Evolutionary conservation across 2,888 invertebrate genomes (phyloP), one percentile per base, ranked within the genome.

Genomic region (Cheilosia pagana): DNA sequence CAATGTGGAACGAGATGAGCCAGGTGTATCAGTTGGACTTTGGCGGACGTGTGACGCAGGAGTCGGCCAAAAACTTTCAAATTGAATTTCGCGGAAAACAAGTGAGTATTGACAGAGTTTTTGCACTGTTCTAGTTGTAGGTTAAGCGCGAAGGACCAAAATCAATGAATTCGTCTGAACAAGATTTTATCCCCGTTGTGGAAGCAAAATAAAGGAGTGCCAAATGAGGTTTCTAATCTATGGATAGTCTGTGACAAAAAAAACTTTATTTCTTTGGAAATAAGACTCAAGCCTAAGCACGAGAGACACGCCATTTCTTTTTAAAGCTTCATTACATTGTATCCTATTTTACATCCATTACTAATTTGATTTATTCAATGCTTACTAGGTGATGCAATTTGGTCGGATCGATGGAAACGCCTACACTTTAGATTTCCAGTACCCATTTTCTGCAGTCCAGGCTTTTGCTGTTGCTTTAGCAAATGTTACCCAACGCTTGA

Each of bases 11-110:
- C 92, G 99, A 99, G 92, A 97, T 97, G 92, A 98, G 98, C 90
- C 99, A 99, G 92, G 99, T 99, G 14, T 99, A 99, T 93, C 99
- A 99, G 91, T 93, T 99, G 53, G 99, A 99, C 93, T 99, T 99
- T 93, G 99, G 99, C 4, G 99, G 99, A 12, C 94, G 99, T 87
- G 99, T 99, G 79, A 99, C 99, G 3, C 99, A 99, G 92, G 99
- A 99, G 92, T 99, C 98, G 52, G 99, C 99, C 16, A 99, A 99
- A 93, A 99, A 99, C 93, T 99, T 99, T 92, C 99, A 99, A 93
- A 99, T 99, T 76, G 99, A 99, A 92, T 98, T 97, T 91, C 95
- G 97, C 88, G 98, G 97, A 87, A 98, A 98, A 93, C 98, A 99
- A 95, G 98, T 98, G 88, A 89, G 89, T 59, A 19, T 19, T 48